Percentiles rank a stretch among this genome's conserved stretches.
Evolutionary conservation across 1,140 invertebrate species (phyloP).

Genomic region (Goniozus legneri): DNA sequence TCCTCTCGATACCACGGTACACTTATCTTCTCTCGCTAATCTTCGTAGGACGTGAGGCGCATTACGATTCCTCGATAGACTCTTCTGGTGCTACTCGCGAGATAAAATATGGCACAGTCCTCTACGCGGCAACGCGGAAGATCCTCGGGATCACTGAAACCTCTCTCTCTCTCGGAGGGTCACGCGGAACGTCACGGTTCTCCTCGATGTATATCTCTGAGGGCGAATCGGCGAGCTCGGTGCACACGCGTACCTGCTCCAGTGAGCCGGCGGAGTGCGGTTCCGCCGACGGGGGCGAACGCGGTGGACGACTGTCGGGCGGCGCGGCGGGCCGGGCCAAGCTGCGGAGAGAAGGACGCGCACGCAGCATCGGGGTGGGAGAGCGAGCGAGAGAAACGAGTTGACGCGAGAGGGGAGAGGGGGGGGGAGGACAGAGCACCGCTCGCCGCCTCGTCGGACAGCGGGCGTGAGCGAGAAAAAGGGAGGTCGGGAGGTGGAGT

Average conservation of each 20-base stretch:
- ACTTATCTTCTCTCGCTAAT: too few species aligned
- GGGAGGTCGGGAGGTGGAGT: neutral
- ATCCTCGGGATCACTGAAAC: neutral
- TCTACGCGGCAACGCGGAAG: too few species aligned
- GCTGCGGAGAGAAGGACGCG: constrained; percentile 1
- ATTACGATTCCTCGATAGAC: too few species aligned
- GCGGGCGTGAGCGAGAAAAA: neutral
- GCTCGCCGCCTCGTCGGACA: too few species aligned
- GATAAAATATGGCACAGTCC: too few species aligned
- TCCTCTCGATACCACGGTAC: too few species aligned
- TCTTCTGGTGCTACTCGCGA: neutral
- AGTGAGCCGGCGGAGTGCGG: neutral
- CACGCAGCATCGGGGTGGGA: neutral
- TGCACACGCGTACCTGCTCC: neutral
- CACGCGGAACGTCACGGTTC: neutral
- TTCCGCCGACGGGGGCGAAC: neutral
- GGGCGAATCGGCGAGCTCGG: neutral
- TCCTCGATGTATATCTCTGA: too few species aligned
- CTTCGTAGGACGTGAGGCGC: too few species aligned
- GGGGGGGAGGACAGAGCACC: neutral
- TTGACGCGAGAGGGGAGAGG: neutral
- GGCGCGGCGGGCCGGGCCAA: neutral
- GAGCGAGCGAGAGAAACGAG: constrained; percentile 4
- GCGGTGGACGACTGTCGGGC: neutral
- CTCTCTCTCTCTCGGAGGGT: neutral